Percentiles rank a stretch among this genome's conserved stretches.
phyloP scores from a whole-genome alignment of 2,113 vertebrate species.

The Ptyas mucosa region DNA sequence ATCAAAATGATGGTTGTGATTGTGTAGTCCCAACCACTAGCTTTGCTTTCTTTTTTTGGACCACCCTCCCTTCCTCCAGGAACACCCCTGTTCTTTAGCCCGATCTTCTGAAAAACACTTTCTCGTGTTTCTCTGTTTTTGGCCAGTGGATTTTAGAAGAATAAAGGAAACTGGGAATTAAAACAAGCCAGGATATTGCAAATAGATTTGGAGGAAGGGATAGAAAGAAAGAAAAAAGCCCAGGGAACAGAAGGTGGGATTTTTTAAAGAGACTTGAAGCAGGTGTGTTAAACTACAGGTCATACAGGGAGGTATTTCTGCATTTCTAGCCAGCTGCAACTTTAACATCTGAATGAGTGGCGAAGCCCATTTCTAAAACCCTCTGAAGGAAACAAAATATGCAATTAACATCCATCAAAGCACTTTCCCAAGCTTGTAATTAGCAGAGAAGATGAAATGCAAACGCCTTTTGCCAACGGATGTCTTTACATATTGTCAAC shows the following conservation, averaged over 20 bases:
- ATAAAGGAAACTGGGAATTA: neutral
- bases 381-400: too few species aligned
- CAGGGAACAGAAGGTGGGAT: neutral
- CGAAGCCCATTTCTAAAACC: neutral
- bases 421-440: neutral
- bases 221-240: neutral
- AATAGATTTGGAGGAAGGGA: neutral
- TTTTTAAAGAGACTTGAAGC: neutral
- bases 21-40: neutral
- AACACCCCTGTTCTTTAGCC: neutral
- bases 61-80: neutral
- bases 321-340: neutral
- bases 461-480: conserved; percentile 3
- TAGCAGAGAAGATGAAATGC: conserved; percentile 44
- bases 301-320: neutral
- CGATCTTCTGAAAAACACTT: neutral
- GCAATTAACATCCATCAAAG: neutral
- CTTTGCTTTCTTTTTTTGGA: neutral
- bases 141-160: neutral
- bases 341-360: neutral
- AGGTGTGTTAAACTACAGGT: neutral
- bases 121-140: neutral
- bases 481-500: conserved; percentile 14
- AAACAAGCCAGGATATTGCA: neutral
- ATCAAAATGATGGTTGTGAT: neutral